phyloP scores from a whole-genome alignment of 2,888 invertebrate species.

The Busseola fusca region DNA sequence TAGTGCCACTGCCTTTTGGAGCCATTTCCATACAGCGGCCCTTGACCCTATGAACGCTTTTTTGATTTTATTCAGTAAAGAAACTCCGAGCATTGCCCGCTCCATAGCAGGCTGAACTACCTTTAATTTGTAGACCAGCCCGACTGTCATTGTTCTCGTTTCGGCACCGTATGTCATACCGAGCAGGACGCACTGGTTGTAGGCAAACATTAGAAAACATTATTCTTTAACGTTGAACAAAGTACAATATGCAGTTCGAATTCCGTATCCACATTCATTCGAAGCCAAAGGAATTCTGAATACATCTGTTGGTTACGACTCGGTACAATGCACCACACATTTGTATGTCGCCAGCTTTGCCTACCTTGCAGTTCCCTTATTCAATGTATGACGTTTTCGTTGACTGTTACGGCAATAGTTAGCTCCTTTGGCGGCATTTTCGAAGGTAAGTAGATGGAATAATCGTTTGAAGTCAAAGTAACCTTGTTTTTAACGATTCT shows the following conservation, averaged over 20 bases:
- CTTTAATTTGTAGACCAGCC: too few species aligned
- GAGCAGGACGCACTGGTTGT: too few species aligned
- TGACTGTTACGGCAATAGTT: neutral
- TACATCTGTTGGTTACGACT: slow-evolving; percentile 2
- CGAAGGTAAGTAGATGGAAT: neutral
- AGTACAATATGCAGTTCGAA: slow-evolving; percentile 13
- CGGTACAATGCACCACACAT: slow-evolving; percentile 24
- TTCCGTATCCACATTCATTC: slow-evolving; percentile 2
- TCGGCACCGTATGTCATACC: too few species aligned
- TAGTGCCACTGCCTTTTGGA: too few species aligned
- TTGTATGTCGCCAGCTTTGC: slow-evolving; percentile 5
- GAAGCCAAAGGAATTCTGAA: slow-evolving; percentile 16
- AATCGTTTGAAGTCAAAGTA: slow-evolving; percentile 18
- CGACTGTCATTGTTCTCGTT: too few species aligned
- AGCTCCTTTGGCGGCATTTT: slow-evolving; percentile 6
- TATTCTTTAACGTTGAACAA: neutral
- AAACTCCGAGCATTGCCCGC: too few species aligned
- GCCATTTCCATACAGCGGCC: neutral
- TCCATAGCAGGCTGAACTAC: too few species aligned
- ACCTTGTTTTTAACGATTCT: neutral
- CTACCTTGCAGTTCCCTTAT: slow-evolving; percentile 3
- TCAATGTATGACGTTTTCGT: slow-evolving; percentile 15
- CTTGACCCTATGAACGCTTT: neutral
- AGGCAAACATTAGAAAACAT: slow-evolving; percentile 6
- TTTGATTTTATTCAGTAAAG: too few species aligned